A percentile compares a stretch with the other conserved stretches of the same genome.
phyloP scores from a whole-genome alignment of 2,888 invertebrate genomes.

The Drosophila formosana region DNA sequence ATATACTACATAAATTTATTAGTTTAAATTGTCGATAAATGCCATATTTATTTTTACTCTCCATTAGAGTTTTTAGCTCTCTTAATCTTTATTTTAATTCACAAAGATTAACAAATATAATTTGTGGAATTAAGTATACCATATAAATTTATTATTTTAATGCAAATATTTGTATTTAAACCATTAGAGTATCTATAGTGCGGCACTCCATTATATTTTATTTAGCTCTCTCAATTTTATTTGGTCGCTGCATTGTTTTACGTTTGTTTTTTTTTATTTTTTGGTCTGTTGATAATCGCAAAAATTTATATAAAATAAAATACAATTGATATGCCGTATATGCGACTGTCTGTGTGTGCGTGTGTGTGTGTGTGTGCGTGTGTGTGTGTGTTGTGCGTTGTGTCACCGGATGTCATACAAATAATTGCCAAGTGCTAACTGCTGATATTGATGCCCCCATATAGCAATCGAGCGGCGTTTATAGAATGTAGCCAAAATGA shows the following conservation, averaged over 20 bases:
- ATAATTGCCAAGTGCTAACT: slow-evolving; percentile 49
- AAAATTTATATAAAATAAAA: slow-evolving; percentile 24
- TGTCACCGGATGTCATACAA: slow-evolving; percentile 63
- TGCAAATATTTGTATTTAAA: too few species aligned
- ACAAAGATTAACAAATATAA: too few species aligned
- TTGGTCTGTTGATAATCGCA: slow-evolving; percentile 39
- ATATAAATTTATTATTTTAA: too few species aligned
- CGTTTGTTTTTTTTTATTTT: slow-evolving; percentile 22
- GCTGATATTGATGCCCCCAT: slow-evolving; percentile 60
- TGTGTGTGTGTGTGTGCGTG: slow-evolving; percentile 3
- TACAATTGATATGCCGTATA: slow-evolving; percentile 46
- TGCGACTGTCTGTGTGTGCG: slow-evolving; percentile 3
- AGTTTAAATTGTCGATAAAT: too few species aligned
- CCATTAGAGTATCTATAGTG: neutral
- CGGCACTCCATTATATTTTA: neutral
- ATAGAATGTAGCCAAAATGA: slow-evolving; percentile 21
- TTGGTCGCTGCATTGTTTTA: slow-evolving; percentile 41
- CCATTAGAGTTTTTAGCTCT: too few species aligned
- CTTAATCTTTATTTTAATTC: too few species aligned
- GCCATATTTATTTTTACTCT: too few species aligned
- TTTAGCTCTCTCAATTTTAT: neutral
- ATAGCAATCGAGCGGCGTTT: slow-evolving; percentile 41
- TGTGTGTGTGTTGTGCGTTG: slow-evolving; percentile 36
- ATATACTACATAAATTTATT: too few species aligned
- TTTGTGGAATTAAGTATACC: too few species aligned